phyloP scores from a whole-genome alignment of 2,113 vertebrate species.

The Eleginops maclovinus region DNA sequence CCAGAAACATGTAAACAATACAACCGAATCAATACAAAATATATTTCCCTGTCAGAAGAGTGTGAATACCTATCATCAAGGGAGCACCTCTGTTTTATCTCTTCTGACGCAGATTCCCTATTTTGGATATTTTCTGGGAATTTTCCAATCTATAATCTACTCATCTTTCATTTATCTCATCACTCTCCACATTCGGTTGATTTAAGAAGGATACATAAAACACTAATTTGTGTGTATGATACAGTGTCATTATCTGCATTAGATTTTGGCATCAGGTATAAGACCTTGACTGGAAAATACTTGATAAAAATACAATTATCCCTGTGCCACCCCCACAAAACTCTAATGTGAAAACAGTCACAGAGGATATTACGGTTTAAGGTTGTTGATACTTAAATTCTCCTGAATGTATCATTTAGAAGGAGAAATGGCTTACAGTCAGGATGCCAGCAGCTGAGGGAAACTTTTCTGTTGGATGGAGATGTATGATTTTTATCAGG shows the following conservation, averaged over 20 bases:
- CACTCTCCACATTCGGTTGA: conserved; percentile 54
- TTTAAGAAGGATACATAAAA: conserved; percentile 56
- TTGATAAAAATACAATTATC: conserved; percentile 59
- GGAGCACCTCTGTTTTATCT: conserved; percentile 63
- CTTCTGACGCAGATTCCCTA: conserved; percentile 40
- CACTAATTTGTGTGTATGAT: conserved; percentile 47
- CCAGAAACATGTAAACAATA: conserved; percentile 83
- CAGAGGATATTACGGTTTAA: conserved; percentile 60
- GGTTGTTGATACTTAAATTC: conserved; percentile 57
- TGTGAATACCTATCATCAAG: conserved; percentile 65
- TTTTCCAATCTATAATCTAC: conserved; percentile 64
- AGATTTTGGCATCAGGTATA: conserved; percentile 65
- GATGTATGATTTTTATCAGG: conserved; percentile 73
- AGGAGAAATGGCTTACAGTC: conserved; percentile 60
- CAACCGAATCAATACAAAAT: conserved; percentile 82
- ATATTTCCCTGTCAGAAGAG: conserved; percentile 72
- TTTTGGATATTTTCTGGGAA: conserved; percentile 76
- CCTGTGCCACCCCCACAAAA: conserved; percentile 57
- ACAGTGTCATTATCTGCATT: conserved; percentile 60
- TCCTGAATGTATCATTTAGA: conserved; percentile 69
- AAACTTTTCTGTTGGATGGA: conserved; percentile 63
- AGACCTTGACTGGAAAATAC: conserved; percentile 67
- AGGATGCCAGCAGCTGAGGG: conserved; percentile 48
- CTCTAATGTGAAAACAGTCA: conserved; percentile 54
- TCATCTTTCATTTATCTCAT: conserved; percentile 68